Evolutionary conservation across 1,140 invertebrate genomes (phyloP).

Genomic region (Heliconius congener): DNA sequence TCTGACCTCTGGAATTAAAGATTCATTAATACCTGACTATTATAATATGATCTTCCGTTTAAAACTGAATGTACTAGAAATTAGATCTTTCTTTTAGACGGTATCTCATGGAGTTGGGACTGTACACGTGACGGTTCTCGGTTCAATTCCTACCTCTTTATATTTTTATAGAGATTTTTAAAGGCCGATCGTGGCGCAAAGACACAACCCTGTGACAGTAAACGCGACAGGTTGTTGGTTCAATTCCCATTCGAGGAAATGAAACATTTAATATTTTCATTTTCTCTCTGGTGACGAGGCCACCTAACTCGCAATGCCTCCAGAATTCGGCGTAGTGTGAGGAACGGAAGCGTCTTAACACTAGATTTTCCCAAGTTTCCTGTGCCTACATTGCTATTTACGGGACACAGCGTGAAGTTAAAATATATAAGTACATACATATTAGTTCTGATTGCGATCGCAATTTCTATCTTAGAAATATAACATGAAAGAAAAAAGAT

Average conservation of each 20-base stretch:
- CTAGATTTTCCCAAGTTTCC: neutral
- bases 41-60: slow-evolving; percentile 35
- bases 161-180: neutral
- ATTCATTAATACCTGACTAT: slow-evolving; percentile 48
- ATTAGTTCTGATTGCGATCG: no score
- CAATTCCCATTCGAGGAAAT: neutral
- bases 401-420: neutral
- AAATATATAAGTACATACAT: neutral
- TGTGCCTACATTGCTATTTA: neutral
- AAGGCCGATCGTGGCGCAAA: no score
- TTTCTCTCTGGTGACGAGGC: neutral
- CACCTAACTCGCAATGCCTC: neutral
- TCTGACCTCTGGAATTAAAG: slow-evolving; percentile 56
- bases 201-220: neutral
- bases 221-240: neutral
- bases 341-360: no score
- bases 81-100: neutral
- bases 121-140: neutral
- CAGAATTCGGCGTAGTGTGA: neutral
- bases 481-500: no score
- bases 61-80: slow-evolving; percentile 5
- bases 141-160: neutral
- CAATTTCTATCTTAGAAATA: no score
- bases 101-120: neutral
- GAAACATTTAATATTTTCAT: neutral